phyloP scores from a whole-genome alignment of 2,797 vertebrate genomes.

The Ctenochaetus hawaiiensis region DNA sequence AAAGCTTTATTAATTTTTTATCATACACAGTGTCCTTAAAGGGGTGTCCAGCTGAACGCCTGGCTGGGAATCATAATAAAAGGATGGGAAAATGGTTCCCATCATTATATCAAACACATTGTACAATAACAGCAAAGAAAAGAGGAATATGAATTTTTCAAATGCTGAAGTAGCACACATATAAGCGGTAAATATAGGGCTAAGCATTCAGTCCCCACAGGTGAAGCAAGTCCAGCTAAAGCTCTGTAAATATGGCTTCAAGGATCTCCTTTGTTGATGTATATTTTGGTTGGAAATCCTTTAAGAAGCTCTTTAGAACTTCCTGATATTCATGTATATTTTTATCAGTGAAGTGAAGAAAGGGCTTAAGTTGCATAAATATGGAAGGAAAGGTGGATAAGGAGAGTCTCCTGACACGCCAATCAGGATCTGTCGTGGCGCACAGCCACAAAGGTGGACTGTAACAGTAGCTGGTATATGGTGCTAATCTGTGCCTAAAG shows the following conservation, averaged over 20 bases:
- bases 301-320: slow-evolving; percentile 55
- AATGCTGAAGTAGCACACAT: slow-evolving; percentile 25
- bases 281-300: slow-evolving; percentile 60
- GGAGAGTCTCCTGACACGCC: slow-evolving; percentile 55
- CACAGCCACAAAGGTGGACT: slow-evolving; percentile 66
- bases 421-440: slow-evolving; percentile 58
- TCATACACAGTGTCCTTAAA: slow-evolving; percentile 53
- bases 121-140: slow-evolving; percentile 19
- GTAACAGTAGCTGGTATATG: slow-evolving; percentile 78
- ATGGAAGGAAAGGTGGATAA: slow-evolving; percentile 39
- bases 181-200: slow-evolving; percentile 4
- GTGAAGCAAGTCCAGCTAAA: slow-evolving; percentile 45
- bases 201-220: slow-evolving; percentile 34
- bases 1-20: slow-evolving; percentile 69
- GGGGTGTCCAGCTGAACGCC: slow-evolving; percentile 51
- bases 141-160: neutral
- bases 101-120: slow-evolving; percentile 29
- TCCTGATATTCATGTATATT: slow-evolving; percentile 55
- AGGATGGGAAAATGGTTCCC: slow-evolving; percentile 26
- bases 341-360: slow-evolving; percentile 46
- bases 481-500: slow-evolving; percentile 82
- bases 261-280: slow-evolving; percentile 31
- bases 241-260: slow-evolving; percentile 42
- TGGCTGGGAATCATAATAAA: slow-evolving; percentile 52
- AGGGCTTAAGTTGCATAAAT: slow-evolving; percentile 52